Percentiles rank a stretch among this genome's conserved stretches.
phyloP scores from a whole-genome alignment of 1,140 invertebrate species.

The Drosophila nasuta region DNA sequence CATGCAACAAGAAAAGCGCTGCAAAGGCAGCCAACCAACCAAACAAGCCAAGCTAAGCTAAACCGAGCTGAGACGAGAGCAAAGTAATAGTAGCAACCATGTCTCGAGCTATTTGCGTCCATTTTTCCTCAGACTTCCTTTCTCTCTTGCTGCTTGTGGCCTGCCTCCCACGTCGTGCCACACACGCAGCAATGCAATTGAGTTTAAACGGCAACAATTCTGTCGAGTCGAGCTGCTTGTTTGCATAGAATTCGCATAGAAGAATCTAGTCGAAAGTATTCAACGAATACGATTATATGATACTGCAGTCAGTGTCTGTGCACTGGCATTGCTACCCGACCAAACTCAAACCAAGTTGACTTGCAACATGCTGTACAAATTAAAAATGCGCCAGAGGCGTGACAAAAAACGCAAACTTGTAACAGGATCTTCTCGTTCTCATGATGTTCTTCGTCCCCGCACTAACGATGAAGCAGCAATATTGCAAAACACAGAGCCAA shows the following conservation, averaged over 20 bases:
- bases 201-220: slow-evolving; percentile 72
- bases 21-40: slow-evolving; percentile 22
- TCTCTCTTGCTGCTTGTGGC: background rate
- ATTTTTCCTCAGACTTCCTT: background rate
- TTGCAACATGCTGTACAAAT: slow-evolving; percentile 75
- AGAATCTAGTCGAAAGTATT: slow-evolving; percentile 51
- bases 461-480: background rate
- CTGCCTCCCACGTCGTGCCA: background rate
- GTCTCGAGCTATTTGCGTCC: slow-evolving; percentile 39
- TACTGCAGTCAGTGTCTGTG: slow-evolving; percentile 3
- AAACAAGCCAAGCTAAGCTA: slow-evolving; percentile 13
- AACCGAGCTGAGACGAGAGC: slow-evolving; percentile 18
- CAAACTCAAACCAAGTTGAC: slow-evolving; percentile 30
- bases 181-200: slow-evolving; percentile 68
- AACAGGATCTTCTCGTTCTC: slow-evolving; percentile 3
- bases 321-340: too few species aligned
- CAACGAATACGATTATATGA: slow-evolving; percentile 12
- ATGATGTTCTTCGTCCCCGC: background rate
- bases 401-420: slow-evolving; percentile 41
- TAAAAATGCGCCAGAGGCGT: slow-evolving; percentile 73
- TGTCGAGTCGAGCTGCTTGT: slow-evolving; percentile 39
- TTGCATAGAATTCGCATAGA: slow-evolving; percentile 50
- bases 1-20: slow-evolving; percentile 52
- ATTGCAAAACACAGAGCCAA: background rate
- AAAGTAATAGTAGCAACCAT: slow-evolving; percentile 30